Conservation (phyloP, 2,113 vertebrate genomes). For the Mastomys natalensis region DNA sequence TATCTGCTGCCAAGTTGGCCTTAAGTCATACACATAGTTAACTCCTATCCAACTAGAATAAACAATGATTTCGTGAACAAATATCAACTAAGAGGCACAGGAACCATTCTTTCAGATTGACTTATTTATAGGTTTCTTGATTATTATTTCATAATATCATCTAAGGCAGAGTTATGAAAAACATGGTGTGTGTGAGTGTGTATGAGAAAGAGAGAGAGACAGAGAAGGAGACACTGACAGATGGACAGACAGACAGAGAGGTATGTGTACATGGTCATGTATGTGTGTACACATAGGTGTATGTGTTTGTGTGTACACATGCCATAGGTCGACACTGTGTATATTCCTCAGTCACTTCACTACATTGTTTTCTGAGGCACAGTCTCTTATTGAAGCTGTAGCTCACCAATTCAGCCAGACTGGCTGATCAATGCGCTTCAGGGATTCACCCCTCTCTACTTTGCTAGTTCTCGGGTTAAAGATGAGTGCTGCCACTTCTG, state of each 20-base stretch:
- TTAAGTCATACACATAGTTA: neutral
- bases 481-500: neutral
- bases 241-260: too few relatives aligned
- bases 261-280: neutral
- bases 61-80: neutral
- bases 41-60: neutral
- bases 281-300: neutral
- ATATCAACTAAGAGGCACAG: neutral
- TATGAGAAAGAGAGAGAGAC: too few relatives aligned
- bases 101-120: slow-evolving; percentile 3
- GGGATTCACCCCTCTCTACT: neutral
- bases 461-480: neutral
- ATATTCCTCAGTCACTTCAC: neutral
- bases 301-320: neutral
- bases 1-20: neutral
- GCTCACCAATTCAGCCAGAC: neutral
- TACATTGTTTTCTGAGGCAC: neutral
- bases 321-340: neutral
- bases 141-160: neutral
- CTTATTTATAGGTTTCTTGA: neutral
- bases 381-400: neutral
- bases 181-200: neutral
- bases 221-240: too few relatives aligned
- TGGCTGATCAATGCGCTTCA: neutral
- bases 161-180: slow-evolving; percentile 23